Conservation (phyloP, 1,140 invertebrate genomes). For the Drosophila virilis region DNA sequence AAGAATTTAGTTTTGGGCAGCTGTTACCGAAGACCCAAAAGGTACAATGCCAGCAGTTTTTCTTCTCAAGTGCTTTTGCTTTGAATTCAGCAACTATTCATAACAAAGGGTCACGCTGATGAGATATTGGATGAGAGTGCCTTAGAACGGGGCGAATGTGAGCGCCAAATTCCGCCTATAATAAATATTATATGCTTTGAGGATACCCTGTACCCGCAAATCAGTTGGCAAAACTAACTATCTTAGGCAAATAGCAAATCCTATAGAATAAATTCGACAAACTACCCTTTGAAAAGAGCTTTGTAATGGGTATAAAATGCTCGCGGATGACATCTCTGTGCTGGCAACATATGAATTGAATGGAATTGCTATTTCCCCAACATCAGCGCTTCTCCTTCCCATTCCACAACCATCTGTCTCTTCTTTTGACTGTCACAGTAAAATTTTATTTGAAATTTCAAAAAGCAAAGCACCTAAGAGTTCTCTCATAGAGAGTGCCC, state of each 20-base stretch:
- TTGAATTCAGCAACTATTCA: conserved; percentile 21
- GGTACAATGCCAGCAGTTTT: conserved; percentile 72
- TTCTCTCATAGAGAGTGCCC: too few species aligned
- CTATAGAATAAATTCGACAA: too few species aligned
- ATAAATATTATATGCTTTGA: neutral
- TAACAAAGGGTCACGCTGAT: conserved; percentile 17
- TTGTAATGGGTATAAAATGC: conserved; percentile 10
- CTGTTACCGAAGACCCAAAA: conserved; percentile 36
- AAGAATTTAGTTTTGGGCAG: conserved; percentile 37
- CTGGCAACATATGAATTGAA: conserved; percentile 43
- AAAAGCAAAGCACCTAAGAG: conserved; percentile 10
- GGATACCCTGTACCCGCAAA: neutral
- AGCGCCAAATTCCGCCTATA: neutral
- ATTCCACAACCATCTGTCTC: neutral
- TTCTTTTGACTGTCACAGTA: conserved; percentile 35
- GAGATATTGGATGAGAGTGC: conserved; percentile 12
- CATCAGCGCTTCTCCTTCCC: neutral
- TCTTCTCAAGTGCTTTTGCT: conserved; percentile 36
- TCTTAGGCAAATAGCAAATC: too few species aligned
- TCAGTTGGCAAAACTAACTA: neutral
- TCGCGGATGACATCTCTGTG: conserved; percentile 26
- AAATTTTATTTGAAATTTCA: conserved; percentile 57
- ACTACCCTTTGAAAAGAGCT: neutral
- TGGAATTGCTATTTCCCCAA: conserved; percentile 10
- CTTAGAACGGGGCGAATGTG: conserved; percentile 7